Evolutionary conservation across 2,113 vertebrate genomes (phyloP).

Genomic region (Proterorhinus semilunaris): DNA sequence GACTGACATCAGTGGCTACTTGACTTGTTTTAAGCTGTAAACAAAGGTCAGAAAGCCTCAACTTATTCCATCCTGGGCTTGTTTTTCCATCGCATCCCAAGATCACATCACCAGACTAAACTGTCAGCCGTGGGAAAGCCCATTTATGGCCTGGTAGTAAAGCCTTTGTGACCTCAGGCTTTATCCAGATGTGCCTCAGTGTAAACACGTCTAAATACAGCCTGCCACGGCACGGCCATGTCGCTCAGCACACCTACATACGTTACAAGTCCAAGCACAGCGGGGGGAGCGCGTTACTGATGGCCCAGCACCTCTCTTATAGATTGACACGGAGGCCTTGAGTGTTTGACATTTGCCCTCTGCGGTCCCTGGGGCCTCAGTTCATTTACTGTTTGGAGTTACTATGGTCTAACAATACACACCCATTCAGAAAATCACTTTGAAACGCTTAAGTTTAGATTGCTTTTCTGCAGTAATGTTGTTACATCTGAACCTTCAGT

Average conservation of each 20-base stretch:
- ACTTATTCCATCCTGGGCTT: background rate
- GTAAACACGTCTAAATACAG: constrained; percentile 71
- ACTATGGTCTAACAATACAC: background rate
- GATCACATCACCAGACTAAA: constrained; percentile 43
- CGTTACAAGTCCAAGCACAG: constrained; percentile 19
- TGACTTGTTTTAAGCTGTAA: constrained; percentile 1
- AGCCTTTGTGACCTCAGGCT: constrained; percentile 63
- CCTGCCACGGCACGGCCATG: constrained; percentile 21
- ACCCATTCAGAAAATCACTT: background rate
- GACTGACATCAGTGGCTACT: background rate
- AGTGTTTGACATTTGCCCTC: constrained; percentile 40
- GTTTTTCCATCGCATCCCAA: constrained; percentile 31
- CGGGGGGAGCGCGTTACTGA: constrained; percentile 25
- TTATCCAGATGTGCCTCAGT: constrained; percentile 68
- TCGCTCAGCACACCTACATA: constrained; percentile 35
- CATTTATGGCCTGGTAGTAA: constrained; percentile 63
- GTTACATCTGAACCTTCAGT: background rate
- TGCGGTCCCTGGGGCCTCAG: constrained; percentile 15
- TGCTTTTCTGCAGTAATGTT: too few species aligned
- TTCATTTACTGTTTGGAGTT: constrained; percentile 2
- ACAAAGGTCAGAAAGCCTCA: background rate
- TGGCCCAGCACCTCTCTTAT: constrained; percentile 24
- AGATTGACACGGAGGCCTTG: constrained; percentile 27
- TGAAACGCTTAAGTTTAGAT: background rate
- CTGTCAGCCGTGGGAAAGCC: constrained; percentile 42